Percentiles rank a stretch among this genome's conserved stretches.
Evolutionary conservation across 2,797 vertebrate species (phyloP).

Genomic region (Dicrostonyx torquatus): DNA sequence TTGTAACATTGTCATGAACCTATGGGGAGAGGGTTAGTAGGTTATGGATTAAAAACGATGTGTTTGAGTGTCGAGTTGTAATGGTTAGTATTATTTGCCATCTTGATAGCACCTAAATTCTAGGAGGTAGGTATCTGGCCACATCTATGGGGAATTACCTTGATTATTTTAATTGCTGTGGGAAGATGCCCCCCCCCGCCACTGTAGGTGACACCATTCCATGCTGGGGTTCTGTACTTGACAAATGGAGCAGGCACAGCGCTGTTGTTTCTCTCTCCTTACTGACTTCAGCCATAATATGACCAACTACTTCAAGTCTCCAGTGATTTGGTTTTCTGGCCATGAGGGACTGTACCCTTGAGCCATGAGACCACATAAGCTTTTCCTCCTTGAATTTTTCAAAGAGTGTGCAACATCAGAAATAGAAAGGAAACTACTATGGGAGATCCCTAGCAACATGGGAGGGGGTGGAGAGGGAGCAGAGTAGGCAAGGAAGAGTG

Average conservation of each 20-base stretch:
- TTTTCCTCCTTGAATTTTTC: not conserved
- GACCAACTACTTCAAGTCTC: not conserved
- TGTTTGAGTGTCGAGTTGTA: not conserved
- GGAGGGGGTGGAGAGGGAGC: not conserved
- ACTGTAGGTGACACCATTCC: not conserved
- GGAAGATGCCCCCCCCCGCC: too few species aligned
- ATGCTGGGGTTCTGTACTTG: not conserved
- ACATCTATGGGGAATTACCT: not conserved
- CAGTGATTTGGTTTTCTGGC: not conserved
- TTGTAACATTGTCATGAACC: not conserved
- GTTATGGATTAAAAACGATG: not conserved
- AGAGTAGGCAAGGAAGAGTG: not conserved
- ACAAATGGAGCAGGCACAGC: too few species aligned
- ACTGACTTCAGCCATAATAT: not conserved
- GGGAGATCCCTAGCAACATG: not conserved
- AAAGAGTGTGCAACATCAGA: not conserved
- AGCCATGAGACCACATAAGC: not conserved
- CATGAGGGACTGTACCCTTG: not conserved
- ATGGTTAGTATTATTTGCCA: not conserved
- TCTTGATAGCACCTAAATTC: not conserved
- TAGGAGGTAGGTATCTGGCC: not conserved
- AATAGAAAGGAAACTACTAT: not conserved
- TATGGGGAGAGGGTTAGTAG: not conserved
- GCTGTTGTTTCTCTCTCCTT: not conserved
- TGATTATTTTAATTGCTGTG: not conserved